Conservation (phyloP, 2,888 invertebrate species). For the Phasia obesa region DNA sequence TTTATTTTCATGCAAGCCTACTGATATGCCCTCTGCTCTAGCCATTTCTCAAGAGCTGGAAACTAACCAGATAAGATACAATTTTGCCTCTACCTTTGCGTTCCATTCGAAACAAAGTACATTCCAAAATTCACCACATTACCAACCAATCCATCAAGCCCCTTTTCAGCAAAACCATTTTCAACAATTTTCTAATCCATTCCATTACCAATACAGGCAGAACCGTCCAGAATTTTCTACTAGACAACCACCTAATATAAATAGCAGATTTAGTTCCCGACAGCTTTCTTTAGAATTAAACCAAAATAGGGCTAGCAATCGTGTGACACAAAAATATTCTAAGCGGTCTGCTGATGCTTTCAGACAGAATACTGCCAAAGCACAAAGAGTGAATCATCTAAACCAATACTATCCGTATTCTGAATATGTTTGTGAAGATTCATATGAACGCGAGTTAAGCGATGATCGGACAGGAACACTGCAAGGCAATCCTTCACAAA, state of each 20-base stretch:
- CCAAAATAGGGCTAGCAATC: slow-evolving; percentile 26
- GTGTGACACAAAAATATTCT: slow-evolving; percentile 17
- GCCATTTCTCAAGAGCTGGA: slow-evolving; percentile 54
- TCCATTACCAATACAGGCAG: slow-evolving; percentile 21
- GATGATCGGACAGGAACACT: background rate
- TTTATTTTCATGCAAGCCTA: no score
- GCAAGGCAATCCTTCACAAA: slow-evolving; percentile 11
- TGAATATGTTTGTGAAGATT: no score
- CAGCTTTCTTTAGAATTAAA: slow-evolving; percentile 2
- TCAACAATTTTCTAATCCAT: slow-evolving; percentile 6
- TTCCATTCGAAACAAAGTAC: slow-evolving; percentile 35
- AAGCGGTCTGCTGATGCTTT: slow-evolving; percentile 32
- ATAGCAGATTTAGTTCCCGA: slow-evolving; percentile 20
- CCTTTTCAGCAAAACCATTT: slow-evolving; percentile 12
- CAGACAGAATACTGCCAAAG: slow-evolving; percentile 36
- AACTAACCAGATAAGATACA: slow-evolving; percentile 55
- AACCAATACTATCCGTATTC: slow-evolving; percentile 8
- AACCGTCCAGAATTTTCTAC: background rate
- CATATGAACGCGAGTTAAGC: background rate
- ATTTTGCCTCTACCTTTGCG: slow-evolving; percentile 27
- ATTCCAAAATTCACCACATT: slow-evolving; percentile 49
- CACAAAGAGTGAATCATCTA: slow-evolving; percentile 39
- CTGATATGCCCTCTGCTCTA: slow-evolving; percentile 55
- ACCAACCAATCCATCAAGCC: slow-evolving; percentile 22
- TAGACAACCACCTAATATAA: slow-evolving; percentile 7